phyloP scores from a whole-genome alignment of 2,888 invertebrate species.

The Tinea trinotella region DNA sequence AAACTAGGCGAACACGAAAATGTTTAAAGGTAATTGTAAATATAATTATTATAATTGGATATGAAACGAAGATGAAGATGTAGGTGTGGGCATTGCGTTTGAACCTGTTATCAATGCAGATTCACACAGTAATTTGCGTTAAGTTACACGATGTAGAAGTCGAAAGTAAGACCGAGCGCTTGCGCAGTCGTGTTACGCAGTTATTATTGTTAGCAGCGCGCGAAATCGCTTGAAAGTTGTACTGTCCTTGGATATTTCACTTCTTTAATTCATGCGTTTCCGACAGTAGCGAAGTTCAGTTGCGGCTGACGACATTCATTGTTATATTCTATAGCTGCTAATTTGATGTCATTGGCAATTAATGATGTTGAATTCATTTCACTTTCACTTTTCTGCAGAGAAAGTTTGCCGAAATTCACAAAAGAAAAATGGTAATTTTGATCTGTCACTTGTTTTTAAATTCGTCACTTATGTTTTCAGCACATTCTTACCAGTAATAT shows the following conservation, averaged over 20 bases:
- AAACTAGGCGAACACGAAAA: conserved; percentile 8
- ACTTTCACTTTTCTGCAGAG: background rate
- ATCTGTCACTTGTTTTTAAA: background rate
- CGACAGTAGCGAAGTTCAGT: conserved; percentile 59
- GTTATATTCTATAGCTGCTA: conserved; percentile 19
- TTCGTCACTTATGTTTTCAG: background rate
- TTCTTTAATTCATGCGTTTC: conserved; percentile 67
- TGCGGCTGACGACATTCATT: conserved; percentile 46
- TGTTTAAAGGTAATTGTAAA: background rate
- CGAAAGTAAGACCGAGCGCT: conserved; percentile 59
- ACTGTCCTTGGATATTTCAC: conserved; percentile 71
- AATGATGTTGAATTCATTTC: background rate
- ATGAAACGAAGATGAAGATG: conserved; percentile 3
- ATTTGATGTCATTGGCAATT: background rate
- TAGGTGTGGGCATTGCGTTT: background rate
- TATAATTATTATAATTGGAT: background rate
- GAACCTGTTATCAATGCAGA: conserved; percentile 5
- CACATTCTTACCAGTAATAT: conserved; percentile 2
- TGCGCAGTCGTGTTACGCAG: conserved; percentile 69
- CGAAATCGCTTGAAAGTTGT: conserved; percentile 72
- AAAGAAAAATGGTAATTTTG: too few relatives aligned
- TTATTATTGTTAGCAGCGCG: conserved; percentile 70
- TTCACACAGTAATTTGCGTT: conserved; percentile 8
- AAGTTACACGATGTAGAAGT: conserved; percentile 35
- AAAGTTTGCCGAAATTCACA: too few relatives aligned